Conservation (phyloP, 2,797 vertebrate species). For the Sarcophilus harrisii region DNA sequence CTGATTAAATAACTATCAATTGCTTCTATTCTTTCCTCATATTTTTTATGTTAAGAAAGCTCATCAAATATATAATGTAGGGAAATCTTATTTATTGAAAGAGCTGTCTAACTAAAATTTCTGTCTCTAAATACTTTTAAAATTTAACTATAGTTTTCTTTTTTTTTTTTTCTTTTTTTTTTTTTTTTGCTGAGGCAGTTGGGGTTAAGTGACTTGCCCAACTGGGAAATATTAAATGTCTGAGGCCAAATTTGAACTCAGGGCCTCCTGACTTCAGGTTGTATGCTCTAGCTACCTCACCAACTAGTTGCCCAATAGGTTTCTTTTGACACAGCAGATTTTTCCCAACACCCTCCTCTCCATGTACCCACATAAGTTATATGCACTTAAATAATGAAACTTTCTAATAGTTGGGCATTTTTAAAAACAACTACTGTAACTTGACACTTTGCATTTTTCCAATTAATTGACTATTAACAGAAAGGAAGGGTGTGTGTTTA, state of each 20-base stretch:
- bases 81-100: slow-evolving; percentile 54
- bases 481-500: background rate
- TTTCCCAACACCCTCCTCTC: background rate
- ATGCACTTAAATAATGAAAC: background rate
- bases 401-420: background rate
- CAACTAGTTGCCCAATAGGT: background rate
- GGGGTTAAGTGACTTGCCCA: no score
- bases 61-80: slow-evolving; percentile 11
- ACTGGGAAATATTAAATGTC: no score
- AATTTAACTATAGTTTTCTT: background rate
- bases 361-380: background rate
- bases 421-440: background rate
- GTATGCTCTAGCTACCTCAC: no score
- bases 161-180: no score
- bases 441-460: background rate
- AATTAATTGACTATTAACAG: background rate
- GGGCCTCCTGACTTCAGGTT: no score
- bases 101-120: background rate
- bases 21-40: slow-evolving; percentile 3
- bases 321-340: background rate
- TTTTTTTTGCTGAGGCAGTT: no score
- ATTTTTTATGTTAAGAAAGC: background rate
- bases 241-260: no score
- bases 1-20: slow-evolving; percentile 14
- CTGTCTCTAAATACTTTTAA: background rate